Evolutionary conservation across 2,888 invertebrate species (phyloP).

Genomic region (Caradrina kadenii): DNA sequence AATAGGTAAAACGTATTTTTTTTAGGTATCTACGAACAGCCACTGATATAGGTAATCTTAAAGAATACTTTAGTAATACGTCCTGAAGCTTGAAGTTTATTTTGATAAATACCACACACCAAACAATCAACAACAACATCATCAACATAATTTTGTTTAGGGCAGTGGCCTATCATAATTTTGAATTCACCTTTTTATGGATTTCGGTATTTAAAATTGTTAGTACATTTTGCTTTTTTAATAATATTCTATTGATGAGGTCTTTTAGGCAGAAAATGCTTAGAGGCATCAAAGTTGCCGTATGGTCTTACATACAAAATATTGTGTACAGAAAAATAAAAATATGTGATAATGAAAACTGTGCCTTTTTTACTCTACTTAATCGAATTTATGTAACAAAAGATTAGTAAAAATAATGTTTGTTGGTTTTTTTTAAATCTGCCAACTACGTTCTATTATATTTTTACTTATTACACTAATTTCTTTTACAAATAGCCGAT

Average conservation of each 20-base stretch:
- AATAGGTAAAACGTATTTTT: not conserved
- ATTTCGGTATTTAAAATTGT: not conserved
- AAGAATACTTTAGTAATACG: too few species aligned
- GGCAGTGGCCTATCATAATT: too few species aligned
- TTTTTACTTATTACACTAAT: not conserved
- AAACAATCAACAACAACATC: too few species aligned
- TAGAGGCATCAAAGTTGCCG: not conserved
- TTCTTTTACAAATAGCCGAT: not conserved
- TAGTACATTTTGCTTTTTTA: too few species aligned
- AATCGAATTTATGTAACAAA: too few species aligned
- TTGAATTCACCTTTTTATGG: not conserved
- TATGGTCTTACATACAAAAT: not conserved
- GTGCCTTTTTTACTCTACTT: not conserved
- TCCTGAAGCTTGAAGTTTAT: too few species aligned
- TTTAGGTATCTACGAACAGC: not conserved
- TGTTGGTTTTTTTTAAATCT: not conserved
- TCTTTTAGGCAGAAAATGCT: not conserved
- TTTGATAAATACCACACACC: too few species aligned
- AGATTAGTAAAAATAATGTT: not conserved
- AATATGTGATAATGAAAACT: not conserved
- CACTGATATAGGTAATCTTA: not conserved
- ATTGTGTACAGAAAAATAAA: not conserved
- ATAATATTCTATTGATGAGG: too few species aligned
- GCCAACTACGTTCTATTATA: slow-evolving; percentile 10
- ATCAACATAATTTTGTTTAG: too few species aligned